Conservation (phyloP, 2,113 vertebrate genomes). For the Anseranas semipalmata region DNA sequence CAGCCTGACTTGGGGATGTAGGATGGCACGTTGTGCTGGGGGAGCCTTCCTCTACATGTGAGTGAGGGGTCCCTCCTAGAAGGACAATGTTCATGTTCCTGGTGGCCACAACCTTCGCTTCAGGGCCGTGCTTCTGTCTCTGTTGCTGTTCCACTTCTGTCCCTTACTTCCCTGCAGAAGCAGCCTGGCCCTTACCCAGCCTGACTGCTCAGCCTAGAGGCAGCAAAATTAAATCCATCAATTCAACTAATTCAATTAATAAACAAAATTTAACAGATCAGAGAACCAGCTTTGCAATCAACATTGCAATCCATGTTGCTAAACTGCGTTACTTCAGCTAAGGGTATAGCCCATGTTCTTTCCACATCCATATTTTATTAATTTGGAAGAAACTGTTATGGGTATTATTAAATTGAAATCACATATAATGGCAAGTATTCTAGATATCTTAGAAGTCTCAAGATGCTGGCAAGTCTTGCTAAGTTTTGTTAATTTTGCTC, state of each 20-base stretch:
- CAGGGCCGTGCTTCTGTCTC: neutral
- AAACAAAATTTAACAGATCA: neutral
- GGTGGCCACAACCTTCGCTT: neutral
- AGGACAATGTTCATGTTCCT: neutral
- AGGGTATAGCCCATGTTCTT: neutral
- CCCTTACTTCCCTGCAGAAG: neutral
- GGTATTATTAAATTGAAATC: neutral
- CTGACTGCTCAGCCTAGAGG: neutral
- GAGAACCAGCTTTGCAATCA: neutral
- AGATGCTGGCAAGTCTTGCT: neutral
- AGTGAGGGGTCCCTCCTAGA: neutral
- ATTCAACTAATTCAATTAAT: slow-evolving; percentile 2
- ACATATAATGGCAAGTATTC: neutral
- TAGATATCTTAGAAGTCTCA: neutral
- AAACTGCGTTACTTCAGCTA: neutral
- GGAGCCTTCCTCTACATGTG: neutral
- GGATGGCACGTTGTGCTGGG: neutral
- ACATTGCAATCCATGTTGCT: neutral
- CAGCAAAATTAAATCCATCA: neutral
- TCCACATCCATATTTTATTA: neutral
- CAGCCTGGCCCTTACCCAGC: neutral
- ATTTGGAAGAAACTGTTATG: neutral
- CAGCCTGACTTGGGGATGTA: neutral
- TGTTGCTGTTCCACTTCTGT: neutral
- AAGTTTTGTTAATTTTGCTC: slow-evolving; percentile 24